A percentile compares a stretch with the other conserved stretches of the same genome.
Conservation (phyloP, 2,888 invertebrate genomes). For the Drosophila aldrichi region DNA sequence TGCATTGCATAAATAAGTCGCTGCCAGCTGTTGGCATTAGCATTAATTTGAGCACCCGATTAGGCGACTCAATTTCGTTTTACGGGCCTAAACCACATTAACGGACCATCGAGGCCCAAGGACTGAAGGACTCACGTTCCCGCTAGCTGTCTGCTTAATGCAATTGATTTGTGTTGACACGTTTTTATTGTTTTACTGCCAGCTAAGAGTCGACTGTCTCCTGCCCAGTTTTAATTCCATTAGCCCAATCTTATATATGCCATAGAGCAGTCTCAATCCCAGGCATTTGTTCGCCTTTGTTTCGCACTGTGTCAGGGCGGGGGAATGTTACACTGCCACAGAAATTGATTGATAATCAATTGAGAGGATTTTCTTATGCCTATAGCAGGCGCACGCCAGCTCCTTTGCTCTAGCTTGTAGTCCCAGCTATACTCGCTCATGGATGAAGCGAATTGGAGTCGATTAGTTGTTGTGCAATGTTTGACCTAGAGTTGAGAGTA, state of each 20-base stretch:
- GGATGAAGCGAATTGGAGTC: background rate
- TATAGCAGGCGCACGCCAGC: slow-evolving; percentile 17
- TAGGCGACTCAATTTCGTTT: slow-evolving; percentile 51
- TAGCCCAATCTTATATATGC: slow-evolving; percentile 41
- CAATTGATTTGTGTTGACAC: slow-evolving; percentile 73
- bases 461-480: background rate
- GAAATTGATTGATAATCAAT: slow-evolving; percentile 83
- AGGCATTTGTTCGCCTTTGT: background rate
- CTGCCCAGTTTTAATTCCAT: slow-evolving; percentile 80
- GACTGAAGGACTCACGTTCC: slow-evolving; percentile 39
- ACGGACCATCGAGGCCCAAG: background rate
- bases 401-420: background rate
- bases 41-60: slow-evolving; percentile 69
- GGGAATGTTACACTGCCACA: slow-evolving; percentile 22
- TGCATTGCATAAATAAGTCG: slow-evolving; percentile 74
- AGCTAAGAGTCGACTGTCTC: slow-evolving; percentile 2
- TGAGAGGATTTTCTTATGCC: slow-evolving; percentile 76
- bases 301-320: background rate
- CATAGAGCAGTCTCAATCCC: background rate
- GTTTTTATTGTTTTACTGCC: slow-evolving; percentile 31
- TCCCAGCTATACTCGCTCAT: slow-evolving; percentile 25
- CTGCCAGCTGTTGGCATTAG: slow-evolving; percentile 69
- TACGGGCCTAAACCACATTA: slow-evolving; percentile 27
- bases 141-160: slow-evolving; percentile 42
- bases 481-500: background rate